Base-by-base conservation (phyloP, 2,888 invertebrate species). In the Pyrgus malvae region DNA sequence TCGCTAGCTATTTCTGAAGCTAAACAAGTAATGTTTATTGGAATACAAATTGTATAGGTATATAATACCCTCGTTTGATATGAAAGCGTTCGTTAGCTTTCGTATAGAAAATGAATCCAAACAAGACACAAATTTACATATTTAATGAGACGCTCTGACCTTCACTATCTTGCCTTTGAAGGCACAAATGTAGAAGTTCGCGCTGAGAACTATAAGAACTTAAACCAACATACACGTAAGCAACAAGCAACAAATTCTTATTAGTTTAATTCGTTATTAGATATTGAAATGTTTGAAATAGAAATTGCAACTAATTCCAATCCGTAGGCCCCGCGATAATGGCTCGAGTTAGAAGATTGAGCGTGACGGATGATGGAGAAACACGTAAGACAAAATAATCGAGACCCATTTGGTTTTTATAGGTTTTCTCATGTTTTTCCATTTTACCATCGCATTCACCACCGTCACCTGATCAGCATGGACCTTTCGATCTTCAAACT, bases 331-430 rank as follows among this genome's bases (percentile, higher is more conserved):
- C 88, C 60, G 78, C 91, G 64, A 75, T 92, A 73, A 86, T 92
- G 82, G 80, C 91, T 61, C 87, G 92, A 69, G 91, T 91, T 63
- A 86, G 92, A 73, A 89, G 92, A 79, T 79, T 92, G 70, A 94
- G 94, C 90, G 92, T 94, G 73, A 93, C 93, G 62, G 94, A 94
- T 80, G 94, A 94, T 70, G 93, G 94, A 71, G 94, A 94, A 83
- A 92, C 93, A 92, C 92, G 94, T 94, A 94, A 94, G 94, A 68
- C 53, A 61, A 61, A 58, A 64, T 42, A 59, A 60, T 63, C 64
- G 63, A 57, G 66, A 62, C 57, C 65, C 61, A 65, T 67, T 63
- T 64, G 58, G 55, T 60, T 58, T 57, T n/a, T 42, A 56, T 62
- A 60, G 49, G 57, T 56, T 60, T 61, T 56, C 38, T 55, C 50